These are phyloP conservation scores for Apodemia duryi DNA, from an alignment of 2,888 invertebrate species.

Conservation along the genomic window DNA sequence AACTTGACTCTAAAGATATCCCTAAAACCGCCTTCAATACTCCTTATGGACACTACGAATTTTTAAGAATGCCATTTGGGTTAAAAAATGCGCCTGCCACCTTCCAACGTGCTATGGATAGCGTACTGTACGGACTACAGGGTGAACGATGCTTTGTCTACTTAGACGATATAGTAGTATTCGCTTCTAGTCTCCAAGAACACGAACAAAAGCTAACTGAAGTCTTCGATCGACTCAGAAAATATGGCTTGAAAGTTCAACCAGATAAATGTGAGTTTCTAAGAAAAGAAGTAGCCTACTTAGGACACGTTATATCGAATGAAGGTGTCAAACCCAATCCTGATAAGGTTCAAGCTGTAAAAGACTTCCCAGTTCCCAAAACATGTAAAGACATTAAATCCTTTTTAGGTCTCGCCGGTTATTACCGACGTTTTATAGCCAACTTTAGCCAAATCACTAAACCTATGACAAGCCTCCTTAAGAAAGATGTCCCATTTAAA, in stretches of 20 bases:
- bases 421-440: conserved; percentile 41
- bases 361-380: conserved; percentile 38
- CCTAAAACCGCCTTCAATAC: conserved; percentile 39
- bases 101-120: conserved; percentile 39
- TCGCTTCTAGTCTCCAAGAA: conserved; percentile 39
- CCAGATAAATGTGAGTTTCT: conserved; percentile 45
- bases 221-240: conserved; percentile 36
- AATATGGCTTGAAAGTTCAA: conserved; percentile 37
- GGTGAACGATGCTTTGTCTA: conserved; percentile 37
- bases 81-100: conserved; percentile 38
- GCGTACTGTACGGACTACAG: conserved; percentile 32
- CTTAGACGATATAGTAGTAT: conserved; percentile 39
- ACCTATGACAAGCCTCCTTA: conserved; percentile 36
- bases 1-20: conserved; percentile 29
- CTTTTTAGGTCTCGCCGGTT: conserved; percentile 39
- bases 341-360: conserved; percentile 34
- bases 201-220: conserved; percentile 38
- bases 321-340: conserved; percentile 47
- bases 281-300: conserved; percentile 40
- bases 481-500: conserved; percentile 34
- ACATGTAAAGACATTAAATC: conserved; percentile 39
- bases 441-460: conserved; percentile 36
- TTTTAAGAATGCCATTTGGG: conserved; percentile 38
- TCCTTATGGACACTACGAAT: conserved; percentile 37
- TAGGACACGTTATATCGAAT: conserved; percentile 45